Conservation (phyloP, 2,113 vertebrate genomes). For the Mirounga angustirostris region DNA sequence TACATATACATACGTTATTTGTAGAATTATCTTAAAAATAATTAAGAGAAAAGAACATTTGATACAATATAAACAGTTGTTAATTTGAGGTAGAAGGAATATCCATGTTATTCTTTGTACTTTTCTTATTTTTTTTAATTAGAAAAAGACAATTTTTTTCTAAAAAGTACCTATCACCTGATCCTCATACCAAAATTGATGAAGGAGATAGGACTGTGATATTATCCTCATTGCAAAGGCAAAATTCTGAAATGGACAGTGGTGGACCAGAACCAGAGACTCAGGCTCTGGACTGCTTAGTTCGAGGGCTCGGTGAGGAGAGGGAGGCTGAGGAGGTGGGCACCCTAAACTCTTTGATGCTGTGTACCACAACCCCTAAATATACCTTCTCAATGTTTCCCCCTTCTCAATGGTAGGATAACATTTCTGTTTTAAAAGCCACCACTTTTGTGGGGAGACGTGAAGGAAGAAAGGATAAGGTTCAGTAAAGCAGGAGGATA, state of each 20-base stretch:
- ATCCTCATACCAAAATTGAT: background rate
- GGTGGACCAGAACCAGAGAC: background rate
- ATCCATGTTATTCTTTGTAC: background rate
- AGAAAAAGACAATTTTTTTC: background rate
- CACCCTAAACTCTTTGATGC: background rate
- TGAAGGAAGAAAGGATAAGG: background rate
- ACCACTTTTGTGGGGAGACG: slow-evolving; percentile 11
- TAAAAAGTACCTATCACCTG: background rate
- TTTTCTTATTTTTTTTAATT: background rate
- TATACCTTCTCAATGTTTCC: background rate
- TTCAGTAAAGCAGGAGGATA: background rate
- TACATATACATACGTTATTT: background rate
- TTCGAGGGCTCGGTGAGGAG: background rate
- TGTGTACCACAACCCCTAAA: background rate
- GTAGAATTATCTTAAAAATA: slow-evolving; percentile 13
- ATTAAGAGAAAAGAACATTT: background rate
- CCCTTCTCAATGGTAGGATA: background rate
- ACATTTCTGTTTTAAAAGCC: slow-evolving; percentile 12
- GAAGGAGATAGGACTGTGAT: background rate
- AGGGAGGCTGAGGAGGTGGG: background rate
- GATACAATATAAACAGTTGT: background rate
- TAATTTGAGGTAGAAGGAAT: background rate
- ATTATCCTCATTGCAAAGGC: background rate
- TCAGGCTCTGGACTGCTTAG: background rate
- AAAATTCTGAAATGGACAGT: background rate